These are phyloP conservation scores for Parasteatoda tepidariorum DNA, from an alignment of 1,140 invertebrate genomes.

Conservation along the genomic window DNA sequence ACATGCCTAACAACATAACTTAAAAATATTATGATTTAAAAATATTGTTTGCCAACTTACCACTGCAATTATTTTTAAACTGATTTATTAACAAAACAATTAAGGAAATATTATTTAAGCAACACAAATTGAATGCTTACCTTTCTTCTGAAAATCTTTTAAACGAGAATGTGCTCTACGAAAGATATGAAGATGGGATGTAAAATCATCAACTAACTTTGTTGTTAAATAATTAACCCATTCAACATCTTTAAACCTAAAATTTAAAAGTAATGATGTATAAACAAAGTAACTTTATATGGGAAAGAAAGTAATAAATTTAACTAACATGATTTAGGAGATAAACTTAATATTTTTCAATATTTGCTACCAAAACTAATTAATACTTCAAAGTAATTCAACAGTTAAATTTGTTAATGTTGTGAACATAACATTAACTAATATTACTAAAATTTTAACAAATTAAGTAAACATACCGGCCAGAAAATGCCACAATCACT, in stretches of 20 bases:
- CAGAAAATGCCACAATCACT: conserved; percentile 72
- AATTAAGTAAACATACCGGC: conserved; percentile 68
- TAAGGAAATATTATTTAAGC: neutral
- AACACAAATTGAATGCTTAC: conserved; percentile 61
- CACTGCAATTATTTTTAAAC: too few relatives aligned
- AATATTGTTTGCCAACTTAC: too few relatives aligned
- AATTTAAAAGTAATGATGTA: too few relatives aligned
- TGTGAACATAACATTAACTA: neutral
- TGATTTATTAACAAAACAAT: too few relatives aligned
- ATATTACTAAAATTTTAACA: neutral
- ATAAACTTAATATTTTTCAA: too few relatives aligned
- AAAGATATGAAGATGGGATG: conserved; percentile 87
- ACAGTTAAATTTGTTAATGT: neutral
- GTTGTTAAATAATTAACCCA: conserved; percentile 90
- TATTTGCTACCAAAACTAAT: too few relatives aligned
- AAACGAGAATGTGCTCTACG: conserved; percentile 77
- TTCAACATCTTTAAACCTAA: conserved; percentile 86
- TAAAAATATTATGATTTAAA: too few relatives aligned
- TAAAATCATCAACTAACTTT: conserved; percentile 88
- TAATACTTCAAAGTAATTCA: neutral
- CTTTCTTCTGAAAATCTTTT: conserved; percentile 71
- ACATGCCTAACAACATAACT: too few relatives aligned
- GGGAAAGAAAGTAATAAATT: too few relatives aligned
- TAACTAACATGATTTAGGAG: too few relatives aligned
- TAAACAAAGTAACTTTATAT: too few relatives aligned